Conservation (phyloP, 1,140 invertebrate species). For the Temnothorax nylanderi region DNA sequence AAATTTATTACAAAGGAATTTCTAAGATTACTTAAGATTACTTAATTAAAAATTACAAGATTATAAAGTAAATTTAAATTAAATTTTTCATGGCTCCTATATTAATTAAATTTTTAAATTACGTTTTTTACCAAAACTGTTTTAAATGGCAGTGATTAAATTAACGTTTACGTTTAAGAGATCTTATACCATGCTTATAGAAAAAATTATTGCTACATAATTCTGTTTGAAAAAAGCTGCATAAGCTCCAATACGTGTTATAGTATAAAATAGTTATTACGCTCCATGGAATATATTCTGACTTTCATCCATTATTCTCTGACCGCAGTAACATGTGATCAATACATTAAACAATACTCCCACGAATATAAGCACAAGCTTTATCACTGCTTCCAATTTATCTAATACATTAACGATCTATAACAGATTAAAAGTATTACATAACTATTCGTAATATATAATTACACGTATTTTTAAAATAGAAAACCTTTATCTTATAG, state of each 20-base stretch:
- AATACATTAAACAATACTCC: neutral
- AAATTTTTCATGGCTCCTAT: neutral
- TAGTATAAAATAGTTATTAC: conserved; percentile 16
- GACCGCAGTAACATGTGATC: neutral
- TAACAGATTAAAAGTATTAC: conserved; percentile 5
- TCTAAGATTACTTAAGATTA: neutral
- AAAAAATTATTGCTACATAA: too few species aligned
- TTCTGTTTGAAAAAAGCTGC: too few species aligned
- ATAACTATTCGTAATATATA: neutral
- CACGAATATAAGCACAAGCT: neutral
- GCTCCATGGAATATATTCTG: conserved; percentile 5
- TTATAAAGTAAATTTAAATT: too few species aligned
- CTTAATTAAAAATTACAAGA: too few species aligned
- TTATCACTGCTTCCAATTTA: neutral
- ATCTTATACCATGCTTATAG: too few species aligned
- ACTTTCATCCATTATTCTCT: conserved; percentile 39
- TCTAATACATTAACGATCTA: conserved; percentile 6
- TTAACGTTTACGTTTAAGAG: neutral
- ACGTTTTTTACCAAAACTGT: neutral
- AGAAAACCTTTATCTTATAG: neutral
- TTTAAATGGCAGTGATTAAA: too few species aligned
- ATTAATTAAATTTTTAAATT: neutral
- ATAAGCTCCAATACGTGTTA: neutral
- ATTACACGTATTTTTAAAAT: neutral
- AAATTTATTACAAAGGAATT: neutral